A percentile compares a stretch with the other conserved stretches of the same genome.
phyloP scores from a whole-genome alignment of 2,113 vertebrate genomes.

The Epinephelus fuscoguttatus region DNA sequence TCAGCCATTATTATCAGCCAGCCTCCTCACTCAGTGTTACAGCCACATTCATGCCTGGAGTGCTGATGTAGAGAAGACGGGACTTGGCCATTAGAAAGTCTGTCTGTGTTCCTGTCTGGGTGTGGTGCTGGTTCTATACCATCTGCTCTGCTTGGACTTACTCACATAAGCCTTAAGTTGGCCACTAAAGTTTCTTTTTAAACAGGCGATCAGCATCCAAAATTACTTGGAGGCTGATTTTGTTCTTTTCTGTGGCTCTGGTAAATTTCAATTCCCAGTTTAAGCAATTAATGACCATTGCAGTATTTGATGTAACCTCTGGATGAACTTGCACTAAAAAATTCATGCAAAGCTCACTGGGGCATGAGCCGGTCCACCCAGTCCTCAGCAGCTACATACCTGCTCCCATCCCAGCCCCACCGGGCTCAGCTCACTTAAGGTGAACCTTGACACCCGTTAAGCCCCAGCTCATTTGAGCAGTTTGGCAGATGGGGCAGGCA shows the following conservation, averaged over 20 bases:
- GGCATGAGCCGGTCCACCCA: not conserved
- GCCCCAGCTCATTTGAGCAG: slow-evolving; percentile 24
- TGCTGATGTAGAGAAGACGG: not conserved
- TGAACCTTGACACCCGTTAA: slow-evolving; percentile 27
- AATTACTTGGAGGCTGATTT: slow-evolving; percentile 6
- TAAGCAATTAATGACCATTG: slow-evolving; percentile 3
- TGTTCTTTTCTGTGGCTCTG: not conserved
- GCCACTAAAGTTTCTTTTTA: not conserved
- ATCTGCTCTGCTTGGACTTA: slow-evolving; percentile 1
- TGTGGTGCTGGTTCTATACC: not conserved
- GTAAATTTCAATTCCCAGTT: not conserved
- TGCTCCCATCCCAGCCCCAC: slow-evolving; percentile 6
- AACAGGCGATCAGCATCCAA: not conserved
- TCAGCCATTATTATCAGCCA: not conserved
- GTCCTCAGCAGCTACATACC: slow-evolving; percentile 18
- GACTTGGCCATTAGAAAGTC: not conserved
- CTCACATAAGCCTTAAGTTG: not conserved
- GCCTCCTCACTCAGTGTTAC: not conserved
- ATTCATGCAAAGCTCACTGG: no score
- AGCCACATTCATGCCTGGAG: not conserved
- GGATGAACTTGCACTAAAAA: slow-evolving; percentile 6
- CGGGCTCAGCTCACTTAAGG: slow-evolving; percentile 24
- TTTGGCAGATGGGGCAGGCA: slow-evolving; percentile 16
- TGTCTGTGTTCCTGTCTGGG: not conserved
- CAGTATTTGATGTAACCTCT: slow-evolving; percentile 1